phyloP scores from a whole-genome alignment of 2,888 invertebrate species.

The Oeneis ivallda region DNA sequence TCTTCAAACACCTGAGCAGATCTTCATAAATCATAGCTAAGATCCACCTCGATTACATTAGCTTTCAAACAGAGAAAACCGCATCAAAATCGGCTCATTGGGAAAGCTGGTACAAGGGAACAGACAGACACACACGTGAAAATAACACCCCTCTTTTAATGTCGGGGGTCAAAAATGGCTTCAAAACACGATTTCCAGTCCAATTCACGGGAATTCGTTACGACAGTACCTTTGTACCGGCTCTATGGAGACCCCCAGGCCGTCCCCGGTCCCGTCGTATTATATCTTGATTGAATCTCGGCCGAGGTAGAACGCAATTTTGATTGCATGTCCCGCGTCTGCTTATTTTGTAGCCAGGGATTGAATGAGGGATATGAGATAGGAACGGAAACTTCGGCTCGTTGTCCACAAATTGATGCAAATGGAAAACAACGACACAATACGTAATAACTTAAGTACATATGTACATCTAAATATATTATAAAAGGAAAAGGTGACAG shows the following conservation, averaged over 20 bases:
- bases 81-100: too few relatives aligned
- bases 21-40: too few relatives aligned
- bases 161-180: background rate
- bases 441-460: too few relatives aligned
- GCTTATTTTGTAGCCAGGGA: conserved; percentile 15
- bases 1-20: too few relatives aligned
- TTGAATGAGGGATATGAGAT: conserved; percentile 16
- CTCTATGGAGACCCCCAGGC: conserved; percentile 17
- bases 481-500: too few relatives aligned
- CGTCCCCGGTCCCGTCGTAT: conserved; percentile 16
- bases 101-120: too few relatives aligned
- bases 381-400: background rate
- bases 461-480: too few relatives aligned
- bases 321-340: conserved; percentile 19
- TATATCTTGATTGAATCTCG: conserved; percentile 35
- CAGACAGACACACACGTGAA: too few relatives aligned
- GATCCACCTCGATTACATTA: too few relatives aligned
- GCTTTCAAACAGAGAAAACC: too few relatives aligned
- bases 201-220: background rate
- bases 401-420: conserved; percentile 11
- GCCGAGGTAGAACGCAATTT: conserved; percentile 31
- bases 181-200: background rate
- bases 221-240: background rate
- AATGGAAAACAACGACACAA: conserved; percentile 6
- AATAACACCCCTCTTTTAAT: too few relatives aligned